These are phyloP conservation scores for Oxyteleia sp. DNA, from an alignment of 2,888 invertebrate species.

Conservation along the genomic window DNA sequence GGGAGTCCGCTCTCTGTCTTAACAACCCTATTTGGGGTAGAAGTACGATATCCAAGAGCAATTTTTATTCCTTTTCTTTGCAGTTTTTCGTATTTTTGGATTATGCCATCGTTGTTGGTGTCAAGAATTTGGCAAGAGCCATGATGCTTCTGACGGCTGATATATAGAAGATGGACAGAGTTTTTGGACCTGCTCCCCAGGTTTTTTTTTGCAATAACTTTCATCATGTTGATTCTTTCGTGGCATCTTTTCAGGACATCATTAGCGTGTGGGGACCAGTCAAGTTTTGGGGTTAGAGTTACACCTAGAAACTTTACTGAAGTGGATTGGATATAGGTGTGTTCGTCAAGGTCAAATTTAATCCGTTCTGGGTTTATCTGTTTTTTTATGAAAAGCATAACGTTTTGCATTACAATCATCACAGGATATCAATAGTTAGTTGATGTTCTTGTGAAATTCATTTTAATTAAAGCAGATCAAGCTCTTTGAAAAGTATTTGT, in stretches of 20 bases:
- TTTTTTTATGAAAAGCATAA: no score
- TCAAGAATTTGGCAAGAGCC: slow-evolving; percentile 2
- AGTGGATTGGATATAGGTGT: no score
- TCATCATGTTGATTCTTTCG: slow-evolving; percentile 16
- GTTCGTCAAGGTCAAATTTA: no score
- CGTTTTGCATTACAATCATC: no score
- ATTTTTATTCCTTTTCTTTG: slow-evolving; percentile 41
- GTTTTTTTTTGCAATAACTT: slow-evolving; percentile 28
- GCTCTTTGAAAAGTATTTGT: no score
- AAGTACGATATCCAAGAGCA: slow-evolving; percentile 22
- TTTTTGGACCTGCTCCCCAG: slow-evolving; percentile 30
- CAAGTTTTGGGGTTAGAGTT: no score
- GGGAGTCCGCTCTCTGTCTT: slow-evolving; percentile 2
- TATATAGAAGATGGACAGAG: slow-evolving; percentile 10
- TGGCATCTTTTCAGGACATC: not conserved
- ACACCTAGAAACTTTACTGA: no score
- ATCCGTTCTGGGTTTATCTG: no score
- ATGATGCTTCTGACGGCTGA: not conserved
- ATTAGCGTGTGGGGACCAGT: not conserved
- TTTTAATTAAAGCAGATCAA: no score
- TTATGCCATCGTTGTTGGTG: not conserved
- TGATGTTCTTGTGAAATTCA: no score
- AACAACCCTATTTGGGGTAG: slow-evolving; percentile 24
- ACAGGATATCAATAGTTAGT: no score
- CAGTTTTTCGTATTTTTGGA: not conserved